phyloP scores from a whole-genome alignment of 1,140 invertebrate genomes.

The Drosophila pruinosa region DNA sequence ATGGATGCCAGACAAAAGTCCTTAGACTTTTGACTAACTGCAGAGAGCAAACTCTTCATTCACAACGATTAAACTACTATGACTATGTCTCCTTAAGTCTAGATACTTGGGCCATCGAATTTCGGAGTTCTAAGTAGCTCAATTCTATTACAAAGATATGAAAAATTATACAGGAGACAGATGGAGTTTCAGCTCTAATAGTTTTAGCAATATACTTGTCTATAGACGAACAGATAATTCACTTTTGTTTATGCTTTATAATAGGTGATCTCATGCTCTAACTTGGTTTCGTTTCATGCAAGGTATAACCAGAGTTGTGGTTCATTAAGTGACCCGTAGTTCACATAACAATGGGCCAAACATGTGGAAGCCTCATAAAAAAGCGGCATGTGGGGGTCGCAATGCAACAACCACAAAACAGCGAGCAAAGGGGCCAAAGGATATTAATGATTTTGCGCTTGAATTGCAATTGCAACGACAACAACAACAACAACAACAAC shows the following conservation, averaged over 20 bases:
- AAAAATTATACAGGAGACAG: too few relatives aligned
- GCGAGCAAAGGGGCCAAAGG: conserved; percentile 43
- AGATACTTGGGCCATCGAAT: too few relatives aligned
- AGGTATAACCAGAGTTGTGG: neutral
- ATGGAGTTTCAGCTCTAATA: too few relatives aligned
- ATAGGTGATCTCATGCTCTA: too few relatives aligned
- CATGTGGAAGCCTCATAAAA: conserved; percentile 64
- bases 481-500: conserved; percentile 48
- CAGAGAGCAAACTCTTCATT: neutral
- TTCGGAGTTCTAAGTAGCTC: too few relatives aligned
- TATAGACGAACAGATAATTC: too few relatives aligned
- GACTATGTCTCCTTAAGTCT: too few relatives aligned
- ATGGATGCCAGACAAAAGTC: conserved; percentile 45
- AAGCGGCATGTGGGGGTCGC: neutral
- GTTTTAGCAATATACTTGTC: too few relatives aligned
- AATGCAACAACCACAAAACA: conserved; percentile 50
- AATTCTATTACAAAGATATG: too few relatives aligned
- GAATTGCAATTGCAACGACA: conserved; percentile 71
- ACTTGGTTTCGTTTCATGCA: neutral
- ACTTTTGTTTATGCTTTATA: too few relatives aligned
- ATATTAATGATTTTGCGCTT: conserved; percentile 83
- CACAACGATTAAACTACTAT: too few relatives aligned
- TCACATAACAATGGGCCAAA: conserved; percentile 46
- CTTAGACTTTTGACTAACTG: neutral
- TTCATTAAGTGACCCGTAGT: conserved; percentile 59